Percentiles rank a stretch among this genome's conserved stretches.
Conservation (phyloP, 1,140 invertebrate species). For the Trachymyrmex septentrionalis region DNA sequence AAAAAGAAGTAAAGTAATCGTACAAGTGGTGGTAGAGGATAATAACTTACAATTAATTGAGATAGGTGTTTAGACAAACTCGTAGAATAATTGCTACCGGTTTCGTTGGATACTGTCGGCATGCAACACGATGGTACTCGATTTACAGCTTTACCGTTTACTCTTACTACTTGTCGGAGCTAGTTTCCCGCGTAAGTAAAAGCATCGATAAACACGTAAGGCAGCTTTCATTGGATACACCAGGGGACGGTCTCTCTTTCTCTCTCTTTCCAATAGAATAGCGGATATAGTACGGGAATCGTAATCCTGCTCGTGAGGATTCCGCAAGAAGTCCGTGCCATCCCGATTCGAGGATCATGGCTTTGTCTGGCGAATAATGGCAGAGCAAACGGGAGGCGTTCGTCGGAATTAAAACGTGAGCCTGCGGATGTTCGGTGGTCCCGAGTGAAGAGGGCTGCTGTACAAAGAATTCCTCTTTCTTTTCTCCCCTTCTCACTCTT, state of each 20-base stretch:
- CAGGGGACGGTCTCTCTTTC: conserved; percentile 5
- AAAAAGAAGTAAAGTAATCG: background rate
- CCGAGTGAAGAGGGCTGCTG: conserved; percentile 11
- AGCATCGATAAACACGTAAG: conserved; percentile 41
- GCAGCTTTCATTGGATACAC: conserved; percentile 13
- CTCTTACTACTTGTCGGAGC: conserved; percentile 48
- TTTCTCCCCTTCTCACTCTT: background rate
- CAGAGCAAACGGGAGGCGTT: conserved; percentile 63
- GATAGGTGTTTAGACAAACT: background rate
- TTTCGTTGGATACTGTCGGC: background rate
- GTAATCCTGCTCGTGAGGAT: conserved; percentile 50
- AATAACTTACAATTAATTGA: conserved; percentile 32
- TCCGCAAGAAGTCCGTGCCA: conserved; percentile 52
- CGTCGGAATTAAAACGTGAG: conserved; percentile 67
- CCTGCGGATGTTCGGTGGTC: conserved; percentile 54
- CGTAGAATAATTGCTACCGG: background rate
- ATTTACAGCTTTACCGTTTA: conserved; percentile 56
- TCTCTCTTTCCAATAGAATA: background rate
- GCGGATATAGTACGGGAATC: conserved; percentile 10
- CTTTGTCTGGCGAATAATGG: conserved; percentile 70
- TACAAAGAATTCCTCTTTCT: conserved; percentile 15
- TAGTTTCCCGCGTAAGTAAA: conserved; percentile 49
- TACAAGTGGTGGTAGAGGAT: background rate
- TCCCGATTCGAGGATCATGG: conserved; percentile 57
- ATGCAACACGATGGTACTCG: background rate